Conservation (phyloP, 2,797 vertebrate species). For the Eulemur rubriventer region DNA sequence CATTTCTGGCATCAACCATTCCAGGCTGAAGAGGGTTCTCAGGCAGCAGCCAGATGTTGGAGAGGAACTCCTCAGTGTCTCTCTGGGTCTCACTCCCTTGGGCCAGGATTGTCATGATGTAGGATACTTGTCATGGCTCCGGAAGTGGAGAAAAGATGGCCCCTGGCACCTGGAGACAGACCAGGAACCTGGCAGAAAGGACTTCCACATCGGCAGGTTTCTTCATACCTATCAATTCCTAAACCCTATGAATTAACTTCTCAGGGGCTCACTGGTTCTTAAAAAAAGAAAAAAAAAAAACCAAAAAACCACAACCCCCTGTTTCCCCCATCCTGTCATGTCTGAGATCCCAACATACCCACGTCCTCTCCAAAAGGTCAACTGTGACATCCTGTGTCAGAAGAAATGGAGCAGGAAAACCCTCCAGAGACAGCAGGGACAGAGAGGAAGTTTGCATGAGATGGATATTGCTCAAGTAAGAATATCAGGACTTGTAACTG, state of each 20-base stretch:
- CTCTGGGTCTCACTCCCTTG: background rate
- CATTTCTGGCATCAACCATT: background rate
- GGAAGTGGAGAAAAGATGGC: background rate
- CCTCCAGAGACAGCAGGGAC: background rate
- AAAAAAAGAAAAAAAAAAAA: background rate
- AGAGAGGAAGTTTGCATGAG: background rate
- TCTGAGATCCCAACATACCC: background rate
- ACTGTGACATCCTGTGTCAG: background rate
- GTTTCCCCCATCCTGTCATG: background rate
- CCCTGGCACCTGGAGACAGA: background rate
- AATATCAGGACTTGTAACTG: background rate
- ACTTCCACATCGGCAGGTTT: background rate
- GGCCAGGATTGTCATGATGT: background rate
- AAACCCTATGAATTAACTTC: background rate
- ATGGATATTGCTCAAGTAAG: background rate
- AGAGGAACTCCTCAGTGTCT: background rate
- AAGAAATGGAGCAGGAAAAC: background rate
- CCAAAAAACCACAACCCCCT: background rate
- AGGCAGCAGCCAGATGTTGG: background rate
- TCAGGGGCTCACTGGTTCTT: background rate
- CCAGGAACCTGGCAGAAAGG: background rate
- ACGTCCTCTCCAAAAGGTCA: background rate
- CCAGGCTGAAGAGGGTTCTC: background rate
- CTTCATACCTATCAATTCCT: background rate
- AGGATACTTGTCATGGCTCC: background rate